phyloP scores from a whole-genome alignment of 2,888 invertebrate genomes.

The Nomada goodeniana region DNA sequence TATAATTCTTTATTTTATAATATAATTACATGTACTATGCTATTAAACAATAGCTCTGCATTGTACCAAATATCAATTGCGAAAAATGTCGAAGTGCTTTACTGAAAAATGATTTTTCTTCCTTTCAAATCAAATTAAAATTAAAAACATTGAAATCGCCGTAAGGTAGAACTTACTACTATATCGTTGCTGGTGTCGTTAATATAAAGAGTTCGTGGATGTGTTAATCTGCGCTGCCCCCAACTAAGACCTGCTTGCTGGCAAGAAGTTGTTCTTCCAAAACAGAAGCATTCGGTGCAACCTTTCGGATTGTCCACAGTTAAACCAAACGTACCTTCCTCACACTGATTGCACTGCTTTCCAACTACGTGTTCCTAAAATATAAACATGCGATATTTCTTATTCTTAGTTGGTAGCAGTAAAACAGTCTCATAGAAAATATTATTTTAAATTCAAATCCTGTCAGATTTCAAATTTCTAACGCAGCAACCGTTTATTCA shows the following conservation, averaged over 20 bases:
- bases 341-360: constrained; percentile 93
- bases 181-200: constrained; percentile 80
- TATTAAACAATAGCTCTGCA: background rate
- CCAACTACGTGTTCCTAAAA: constrained; percentile 92
- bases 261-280: constrained; percentile 93
- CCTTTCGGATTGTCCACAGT: constrained; percentile 91
- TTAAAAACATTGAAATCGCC: no score
- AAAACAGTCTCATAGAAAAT: background rate
- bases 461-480: no score
- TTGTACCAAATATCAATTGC: no score
- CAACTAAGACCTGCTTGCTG: constrained; percentile 92
- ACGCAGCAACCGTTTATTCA: no score
- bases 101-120: background rate
- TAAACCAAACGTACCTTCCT: constrained; percentile 94
- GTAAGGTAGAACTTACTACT: constrained; percentile 57
- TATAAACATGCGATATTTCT: background rate
- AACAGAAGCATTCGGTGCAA: constrained; percentile 98
- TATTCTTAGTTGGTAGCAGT: background rate
- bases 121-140: no score
- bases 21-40: background rate
- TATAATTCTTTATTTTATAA: background rate
- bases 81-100: no score
- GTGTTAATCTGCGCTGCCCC: constrained; percentile 90
- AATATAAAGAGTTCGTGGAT: constrained; percentile 82
- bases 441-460: background rate